Evolutionary conservation across 92 coral and sea anemone genomes (phyloP).

Genomic region (Epizoanthus illoricatus): DNA sequence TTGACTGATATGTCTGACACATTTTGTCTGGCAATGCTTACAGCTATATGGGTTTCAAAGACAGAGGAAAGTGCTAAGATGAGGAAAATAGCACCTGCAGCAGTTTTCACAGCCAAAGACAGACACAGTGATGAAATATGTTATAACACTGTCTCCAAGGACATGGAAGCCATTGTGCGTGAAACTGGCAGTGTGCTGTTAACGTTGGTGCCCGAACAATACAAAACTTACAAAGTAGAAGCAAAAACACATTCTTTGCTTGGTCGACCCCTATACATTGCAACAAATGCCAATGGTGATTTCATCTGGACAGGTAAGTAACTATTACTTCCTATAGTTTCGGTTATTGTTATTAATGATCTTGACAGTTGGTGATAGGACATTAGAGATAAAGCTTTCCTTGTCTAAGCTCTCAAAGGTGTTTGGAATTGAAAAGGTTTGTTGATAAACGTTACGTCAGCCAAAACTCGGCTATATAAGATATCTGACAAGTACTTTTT

Average conservation of each 20-base stretch:
- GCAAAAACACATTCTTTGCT: conserved; percentile 8
- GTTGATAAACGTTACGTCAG: too few relatives aligned
- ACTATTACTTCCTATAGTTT: too few relatives aligned
- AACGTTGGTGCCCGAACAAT: conserved; percentile 36
- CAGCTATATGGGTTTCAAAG: conserved; percentile 44
- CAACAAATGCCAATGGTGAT: conserved; percentile 42
- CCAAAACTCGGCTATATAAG: too few relatives aligned
- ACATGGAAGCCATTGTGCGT: conserved; percentile 14
- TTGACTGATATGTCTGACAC: conserved; percentile 43
- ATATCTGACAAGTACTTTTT: too few relatives aligned
- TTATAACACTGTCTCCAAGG: conserved; percentile 32
- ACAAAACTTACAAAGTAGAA: not conserved
- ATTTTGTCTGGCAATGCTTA: conserved; percentile 24
- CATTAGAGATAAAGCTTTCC: too few relatives aligned
- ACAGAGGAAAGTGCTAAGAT: not conserved
- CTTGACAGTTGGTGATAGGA: too few relatives aligned
- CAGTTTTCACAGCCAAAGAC: conserved; percentile 39
- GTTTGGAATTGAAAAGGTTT: too few relatives aligned
- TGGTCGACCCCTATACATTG: conserved; percentile 39
- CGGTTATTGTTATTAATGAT: too few relatives aligned
- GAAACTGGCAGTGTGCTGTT: conserved; percentile 18
- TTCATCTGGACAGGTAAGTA: conserved; percentile 39
- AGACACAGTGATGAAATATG: conserved; percentile 47
- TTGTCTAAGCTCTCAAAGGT: too few relatives aligned
- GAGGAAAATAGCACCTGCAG: conserved; percentile 38